Evolutionary conservation across 2,797 vertebrate species (phyloP).

Genomic region (Hybognathus amarus): DNA sequence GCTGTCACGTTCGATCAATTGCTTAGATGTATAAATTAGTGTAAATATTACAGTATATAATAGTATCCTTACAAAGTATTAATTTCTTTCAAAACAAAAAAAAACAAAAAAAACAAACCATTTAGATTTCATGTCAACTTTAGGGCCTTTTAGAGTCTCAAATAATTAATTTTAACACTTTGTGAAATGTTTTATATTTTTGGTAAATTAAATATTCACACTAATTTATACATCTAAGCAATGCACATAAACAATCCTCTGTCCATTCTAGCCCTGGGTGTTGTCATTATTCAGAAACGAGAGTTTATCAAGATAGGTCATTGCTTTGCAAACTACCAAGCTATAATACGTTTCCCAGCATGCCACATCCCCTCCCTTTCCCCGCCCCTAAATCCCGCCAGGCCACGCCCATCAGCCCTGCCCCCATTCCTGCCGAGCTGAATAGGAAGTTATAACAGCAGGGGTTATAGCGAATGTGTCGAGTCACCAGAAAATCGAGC

Average conservation of each 20-base stretch:
- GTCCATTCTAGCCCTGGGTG: neutral
- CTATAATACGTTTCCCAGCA: slow-evolving; percentile 88
- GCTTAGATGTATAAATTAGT: too few species aligned
- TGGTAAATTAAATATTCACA: neutral
- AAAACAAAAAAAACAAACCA: neutral
- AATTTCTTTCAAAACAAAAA: too few species aligned
- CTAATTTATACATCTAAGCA: neutral
- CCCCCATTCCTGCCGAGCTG: slow-evolving; percentile 78
- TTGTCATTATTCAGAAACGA: slow-evolving; percentile 64
- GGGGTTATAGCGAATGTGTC: slow-evolving; percentile 86
- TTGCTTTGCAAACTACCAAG: slow-evolving; percentile 86
- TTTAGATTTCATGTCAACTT: neutral
- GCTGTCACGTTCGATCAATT: neutral
- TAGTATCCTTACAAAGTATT: too few species aligned
- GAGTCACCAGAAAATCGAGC: slow-evolving; percentile 87
- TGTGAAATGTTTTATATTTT: neutral
- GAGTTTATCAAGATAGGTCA: slow-evolving; percentile 87
- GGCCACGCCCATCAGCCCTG: slow-evolving; percentile 72
- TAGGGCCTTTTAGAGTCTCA: neutral
- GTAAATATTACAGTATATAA: too few species aligned
- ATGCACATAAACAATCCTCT: neutral
- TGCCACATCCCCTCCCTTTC: slow-evolving; percentile 71
- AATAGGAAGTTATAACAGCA: slow-evolving; percentile 94
- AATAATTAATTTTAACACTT: neutral
- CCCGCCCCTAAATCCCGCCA: slow-evolving; percentile 83